Conservation (phyloP, 2,797 vertebrate genomes). For the Cossypha niveicapilla region DNA sequence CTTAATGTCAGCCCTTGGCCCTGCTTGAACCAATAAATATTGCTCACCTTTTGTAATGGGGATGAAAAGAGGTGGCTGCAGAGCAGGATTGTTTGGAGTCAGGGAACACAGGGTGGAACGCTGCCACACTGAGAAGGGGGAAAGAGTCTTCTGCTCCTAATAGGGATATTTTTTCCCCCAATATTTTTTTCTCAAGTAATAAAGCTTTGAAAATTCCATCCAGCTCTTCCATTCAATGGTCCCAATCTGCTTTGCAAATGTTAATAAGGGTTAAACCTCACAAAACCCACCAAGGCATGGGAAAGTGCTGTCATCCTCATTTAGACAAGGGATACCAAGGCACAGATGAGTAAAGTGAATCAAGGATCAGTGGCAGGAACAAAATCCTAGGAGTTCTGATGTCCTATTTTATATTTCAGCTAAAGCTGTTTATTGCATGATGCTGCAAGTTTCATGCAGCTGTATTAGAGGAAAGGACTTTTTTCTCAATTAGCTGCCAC, state of each 20-base stretch:
- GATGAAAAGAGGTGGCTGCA: not conserved
- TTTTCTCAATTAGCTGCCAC: not conserved
- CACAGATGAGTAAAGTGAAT: not conserved
- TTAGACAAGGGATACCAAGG: not conserved
- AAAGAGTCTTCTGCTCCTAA: not conserved
- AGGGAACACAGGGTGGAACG: not conserved
- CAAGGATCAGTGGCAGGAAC: not conserved
- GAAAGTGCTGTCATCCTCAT: not conserved
- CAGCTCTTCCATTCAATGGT: not conserved
- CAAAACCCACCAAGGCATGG: constrained; percentile 2
- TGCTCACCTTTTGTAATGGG: constrained; percentile 59
- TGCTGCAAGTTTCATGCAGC: not conserved
- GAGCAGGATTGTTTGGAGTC: not conserved
- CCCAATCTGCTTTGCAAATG: constrained; percentile 22
- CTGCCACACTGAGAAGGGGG: not conserved
- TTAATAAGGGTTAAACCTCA: constrained; percentile 34
- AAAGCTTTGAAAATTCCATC: not conserved
- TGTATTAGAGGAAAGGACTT: not conserved
- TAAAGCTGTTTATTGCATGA: not conserved
- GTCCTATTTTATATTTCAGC: not conserved
- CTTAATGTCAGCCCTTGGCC: constrained; percentile 73
- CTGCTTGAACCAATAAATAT: constrained; percentile 62
- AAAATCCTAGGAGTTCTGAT: not conserved
- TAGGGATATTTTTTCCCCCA: not conserved
- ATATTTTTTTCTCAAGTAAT: constrained; percentile 3